Percentiles rank a stretch among this genome's conserved stretches.
Conservation (phyloP, 2,797 vertebrate genomes). For the Choloepus didactylus region DNA sequence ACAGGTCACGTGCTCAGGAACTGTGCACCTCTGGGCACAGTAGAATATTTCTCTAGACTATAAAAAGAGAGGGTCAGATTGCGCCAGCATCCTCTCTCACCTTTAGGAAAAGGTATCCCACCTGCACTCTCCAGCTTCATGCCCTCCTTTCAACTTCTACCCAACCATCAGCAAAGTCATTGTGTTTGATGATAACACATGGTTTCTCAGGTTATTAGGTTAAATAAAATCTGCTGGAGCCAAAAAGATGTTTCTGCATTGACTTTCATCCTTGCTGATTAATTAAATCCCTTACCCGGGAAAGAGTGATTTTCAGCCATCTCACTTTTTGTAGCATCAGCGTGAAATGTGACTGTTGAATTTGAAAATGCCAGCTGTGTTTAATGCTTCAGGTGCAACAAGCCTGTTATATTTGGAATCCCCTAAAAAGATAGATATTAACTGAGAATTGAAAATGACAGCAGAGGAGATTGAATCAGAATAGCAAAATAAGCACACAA, state of each 20-base stretch:
- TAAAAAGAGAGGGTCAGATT: background rate
- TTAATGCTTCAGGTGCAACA: slow-evolving; percentile 76
- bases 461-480: slow-evolving; percentile 55
- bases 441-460: slow-evolving; percentile 71
- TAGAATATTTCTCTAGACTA: background rate
- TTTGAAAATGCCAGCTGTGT: slow-evolving; percentile 75
- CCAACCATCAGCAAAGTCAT: slow-evolving; percentile 6
- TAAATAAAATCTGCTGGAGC: slow-evolving; percentile 78
- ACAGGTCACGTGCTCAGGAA: background rate
- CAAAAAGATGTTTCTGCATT: slow-evolving; percentile 73
- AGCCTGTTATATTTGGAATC: slow-evolving; percentile 46
- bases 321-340: slow-evolving; percentile 82
- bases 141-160: background rate
- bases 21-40: background rate
- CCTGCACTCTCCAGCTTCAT: background rate
- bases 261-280: slow-evolving; percentile 83
- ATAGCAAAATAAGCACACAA: slow-evolving; percentile 26
- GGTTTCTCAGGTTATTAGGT: slow-evolving; percentile 66
- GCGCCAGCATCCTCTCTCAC: background rate
- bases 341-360: slow-evolving; percentile 78
- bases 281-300: slow-evolving; percentile 85
- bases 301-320: slow-evolving; percentile 79
- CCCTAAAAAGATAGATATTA: slow-evolving; percentile 69
- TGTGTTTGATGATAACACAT: slow-evolving; percentile 21
- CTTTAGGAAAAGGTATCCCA: background rate